Evolutionary conservation across 2,888 invertebrate species (phyloP).

Genomic region (Pelosia muscerda): DNA sequence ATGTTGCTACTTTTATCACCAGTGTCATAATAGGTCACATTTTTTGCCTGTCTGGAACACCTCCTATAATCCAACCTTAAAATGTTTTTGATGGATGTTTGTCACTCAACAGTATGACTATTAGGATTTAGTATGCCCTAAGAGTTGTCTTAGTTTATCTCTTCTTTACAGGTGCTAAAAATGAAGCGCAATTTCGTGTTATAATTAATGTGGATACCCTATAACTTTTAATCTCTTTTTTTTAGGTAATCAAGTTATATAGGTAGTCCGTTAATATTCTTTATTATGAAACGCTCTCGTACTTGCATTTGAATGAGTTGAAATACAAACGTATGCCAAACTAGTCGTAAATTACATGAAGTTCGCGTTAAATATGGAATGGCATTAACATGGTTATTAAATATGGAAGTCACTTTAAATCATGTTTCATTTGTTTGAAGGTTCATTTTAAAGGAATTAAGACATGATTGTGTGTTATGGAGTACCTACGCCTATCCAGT

Average conservation of each 20-base stretch:
- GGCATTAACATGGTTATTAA: no score
- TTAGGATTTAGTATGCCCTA: slow-evolving; percentile 35
- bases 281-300: neutral
- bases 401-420: no score
- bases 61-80: slow-evolving; percentile 31
- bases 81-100: slow-evolving; percentile 43
- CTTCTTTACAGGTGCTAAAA: slow-evolving; percentile 24
- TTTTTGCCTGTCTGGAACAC: slow-evolving; percentile 31
- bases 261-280: neutral
- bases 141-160: slow-evolving; percentile 38
- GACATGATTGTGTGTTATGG: no score
- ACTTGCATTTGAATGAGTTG: no score
- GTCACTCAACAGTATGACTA: slow-evolving; percentile 21
- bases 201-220: slow-evolving; percentile 31
- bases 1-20: slow-evolving; percentile 56
- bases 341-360: no score
- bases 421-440: no score
- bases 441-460: no score
- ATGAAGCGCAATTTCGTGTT: slow-evolving; percentile 26
- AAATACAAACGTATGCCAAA: no score
- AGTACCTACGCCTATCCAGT: no score
- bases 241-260: slow-evolving; percentile 7
- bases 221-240: slow-evolving; percentile 24
- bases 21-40: slow-evolving; percentile 36
- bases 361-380: no score